Evolutionary conservation across 2,113 vertebrate species (phyloP), one percentile per base, ranked within the genome.

Genomic region (Symphodus melops): DNA sequence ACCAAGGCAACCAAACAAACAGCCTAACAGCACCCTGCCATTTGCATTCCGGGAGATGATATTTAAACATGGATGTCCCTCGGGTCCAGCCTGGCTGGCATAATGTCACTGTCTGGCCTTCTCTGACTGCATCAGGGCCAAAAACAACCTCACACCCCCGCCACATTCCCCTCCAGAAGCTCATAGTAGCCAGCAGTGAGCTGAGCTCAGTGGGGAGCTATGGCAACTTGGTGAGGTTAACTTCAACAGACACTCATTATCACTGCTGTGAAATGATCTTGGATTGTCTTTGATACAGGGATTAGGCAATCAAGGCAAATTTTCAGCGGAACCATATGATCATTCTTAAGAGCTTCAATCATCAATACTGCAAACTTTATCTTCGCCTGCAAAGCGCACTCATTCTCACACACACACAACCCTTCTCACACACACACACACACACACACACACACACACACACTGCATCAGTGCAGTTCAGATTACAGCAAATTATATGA

Each of bases 21-120:
- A 65, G 72, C 63, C 48, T 74, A 82, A 83, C 76, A 61, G 57
- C 75, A 67, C 61, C 36, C 58, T 90, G 88, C 83, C 82, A 89
- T 91, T 89, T 85, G 81, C 64, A 66, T 88, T 91, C 68, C 46
- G 66, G 72, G 87, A 90, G 86, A 69, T 92, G 89, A 81, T 91
- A 91, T 93, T 93, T 93, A 92, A 92, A 83, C 88, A 68, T 62
- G 57, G 74, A 60, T 12, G 10, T 80, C 89, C 82, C 84, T 59
- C 2, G 73, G 85, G 89, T 72, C 62, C 69, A 75, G 79, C 79
- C 79, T 82, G 81, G 67, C 68, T 85, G 79, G 72, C 72, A 60
- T 85, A 89, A 91, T 93, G 89, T 91, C 88, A 91, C 79, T 86
- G 85, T 87, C 83, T 92, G 91, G 84, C 85, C 82, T 90, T 86